These are phyloP conservation scores for Regulus satrapa DNA, from an alignment of 2,113 vertebrate species.

Conservation along the genomic window DNA sequence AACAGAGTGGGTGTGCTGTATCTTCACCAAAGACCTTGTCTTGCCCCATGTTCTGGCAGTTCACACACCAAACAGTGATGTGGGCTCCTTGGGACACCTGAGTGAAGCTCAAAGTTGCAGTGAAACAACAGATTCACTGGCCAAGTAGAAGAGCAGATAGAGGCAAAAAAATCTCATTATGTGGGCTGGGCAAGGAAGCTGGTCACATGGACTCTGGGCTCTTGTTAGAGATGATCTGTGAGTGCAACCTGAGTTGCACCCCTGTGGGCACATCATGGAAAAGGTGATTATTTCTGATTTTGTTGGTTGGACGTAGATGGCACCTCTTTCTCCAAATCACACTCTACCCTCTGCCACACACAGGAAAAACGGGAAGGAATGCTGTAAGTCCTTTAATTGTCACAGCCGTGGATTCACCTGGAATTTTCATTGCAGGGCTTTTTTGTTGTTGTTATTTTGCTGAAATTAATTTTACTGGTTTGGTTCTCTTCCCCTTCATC, in stretches of 20 bases:
- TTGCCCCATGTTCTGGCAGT: fast-evolving
- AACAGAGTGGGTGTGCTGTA: neutral
- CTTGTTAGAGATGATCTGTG: neutral
- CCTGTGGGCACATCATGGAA: neutral
- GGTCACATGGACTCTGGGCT: neutral
- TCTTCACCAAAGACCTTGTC: neutral
- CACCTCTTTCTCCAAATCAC: neutral
- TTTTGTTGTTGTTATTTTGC: neutral
- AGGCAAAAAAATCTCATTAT: neutral
- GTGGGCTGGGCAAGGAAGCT: neutral
- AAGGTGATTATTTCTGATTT: neutral
- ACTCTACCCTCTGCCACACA: neutral
- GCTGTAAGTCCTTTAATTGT: neutral
- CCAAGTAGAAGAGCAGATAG: neutral
- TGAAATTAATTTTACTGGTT: neutral
- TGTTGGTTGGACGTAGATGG: neutral
- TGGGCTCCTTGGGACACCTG: fast-evolving
- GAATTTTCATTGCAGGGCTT: neutral
- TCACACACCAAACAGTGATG: neutral
- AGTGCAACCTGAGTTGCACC: fast-evolving
- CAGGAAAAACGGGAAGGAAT: neutral
- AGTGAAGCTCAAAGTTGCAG: neutral
- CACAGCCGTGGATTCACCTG: neutral
- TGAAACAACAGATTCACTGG: neutral
- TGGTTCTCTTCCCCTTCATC: neutral